Conservation (phyloP, 2,797 vertebrate species). For the Myripristis jacobus region DNA sequence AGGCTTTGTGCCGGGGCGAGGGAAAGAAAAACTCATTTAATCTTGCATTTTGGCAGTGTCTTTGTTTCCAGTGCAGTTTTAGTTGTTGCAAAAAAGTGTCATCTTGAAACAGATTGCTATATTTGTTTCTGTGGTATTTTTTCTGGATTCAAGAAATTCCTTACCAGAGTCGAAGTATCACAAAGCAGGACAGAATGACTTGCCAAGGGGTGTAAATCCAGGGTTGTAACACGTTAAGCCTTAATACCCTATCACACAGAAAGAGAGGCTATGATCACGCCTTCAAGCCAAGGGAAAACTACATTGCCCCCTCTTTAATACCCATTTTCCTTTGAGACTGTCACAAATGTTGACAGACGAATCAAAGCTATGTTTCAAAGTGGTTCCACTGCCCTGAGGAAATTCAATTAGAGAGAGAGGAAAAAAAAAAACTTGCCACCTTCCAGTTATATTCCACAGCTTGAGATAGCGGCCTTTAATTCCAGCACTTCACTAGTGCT, state of each 20-base stretch:
- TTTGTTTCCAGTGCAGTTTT: not conserved
- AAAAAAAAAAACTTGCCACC: slow-evolving; percentile 21
- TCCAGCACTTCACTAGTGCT: slow-evolving; percentile 42
- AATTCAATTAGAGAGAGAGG: slow-evolving; percentile 44
- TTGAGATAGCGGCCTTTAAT: slow-evolving; percentile 56
- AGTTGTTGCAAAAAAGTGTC: not conserved
- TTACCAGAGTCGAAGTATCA: not conserved
- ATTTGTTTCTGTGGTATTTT: not conserved
- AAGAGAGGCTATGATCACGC: slow-evolving; percentile 19
- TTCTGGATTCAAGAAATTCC: not conserved
- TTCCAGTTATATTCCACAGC: slow-evolving; percentile 35
- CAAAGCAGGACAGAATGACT: not conserved
- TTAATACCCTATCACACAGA: not conserved
- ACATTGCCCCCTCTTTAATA: slow-evolving; percentile 10
- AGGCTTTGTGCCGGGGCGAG: too few relatives aligned
- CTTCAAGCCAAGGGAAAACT: slow-evolving; percentile 18
- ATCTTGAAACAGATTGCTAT: not conserved
- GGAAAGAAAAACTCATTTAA: not conserved
- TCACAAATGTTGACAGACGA: slow-evolving; percentile 45
- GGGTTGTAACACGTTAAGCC: slow-evolving; percentile 7
- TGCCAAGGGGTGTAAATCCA: slow-evolving; percentile 7
- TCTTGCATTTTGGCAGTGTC: not conserved
- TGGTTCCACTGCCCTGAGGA: slow-evolving; percentile 22
- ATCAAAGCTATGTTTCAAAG: slow-evolving; percentile 47
- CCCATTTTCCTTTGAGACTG: slow-evolving; percentile 31